Conservation (phyloP, 2,113 vertebrate species). For the Tenebrosternarchus preto region DNA sequence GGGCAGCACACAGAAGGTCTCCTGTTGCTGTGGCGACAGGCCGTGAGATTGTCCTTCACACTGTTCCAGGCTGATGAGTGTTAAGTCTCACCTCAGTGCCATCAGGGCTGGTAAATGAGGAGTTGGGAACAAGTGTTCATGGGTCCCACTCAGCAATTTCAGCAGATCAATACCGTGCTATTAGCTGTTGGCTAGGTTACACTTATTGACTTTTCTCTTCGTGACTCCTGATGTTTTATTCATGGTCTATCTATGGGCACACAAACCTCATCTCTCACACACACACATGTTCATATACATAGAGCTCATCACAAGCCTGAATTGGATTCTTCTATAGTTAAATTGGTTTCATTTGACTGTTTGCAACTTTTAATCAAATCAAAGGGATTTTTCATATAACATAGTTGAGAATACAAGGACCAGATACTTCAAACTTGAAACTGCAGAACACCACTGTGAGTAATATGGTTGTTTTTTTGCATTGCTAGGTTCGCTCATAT, state of each 20-base stretch:
- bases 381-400: too few relatives aligned
- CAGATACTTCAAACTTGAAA: not conserved
- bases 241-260: constrained; percentile 49
- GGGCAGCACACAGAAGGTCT: not conserved
- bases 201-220: constrained; percentile 63
- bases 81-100: constrained; percentile 62
- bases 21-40: constrained; percentile 21
- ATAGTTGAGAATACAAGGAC: not conserved
- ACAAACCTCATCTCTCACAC: not conserved
- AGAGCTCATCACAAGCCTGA: not conserved
- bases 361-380: not conserved
- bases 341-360: constrained; percentile 26
- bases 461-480: not conserved
- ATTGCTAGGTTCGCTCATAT: not conserved
- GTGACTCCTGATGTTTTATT: constrained; percentile 66
- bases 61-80: constrained; percentile 55
- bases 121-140: constrained; percentile 70
- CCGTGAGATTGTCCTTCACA: constrained; percentile 59
- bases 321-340: not conserved
- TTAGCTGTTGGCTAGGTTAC: constrained; percentile 70
- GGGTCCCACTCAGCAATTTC: constrained; percentile 62
- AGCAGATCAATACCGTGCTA: constrained; percentile 70
- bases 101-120: constrained; percentile 65
- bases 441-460: not conserved
- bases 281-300: constrained; percentile 1